These are phyloP conservation scores for Chaetodon auriga DNA, from an alignment of 2,113 vertebrate species.

Conservation along the genomic window DNA sequence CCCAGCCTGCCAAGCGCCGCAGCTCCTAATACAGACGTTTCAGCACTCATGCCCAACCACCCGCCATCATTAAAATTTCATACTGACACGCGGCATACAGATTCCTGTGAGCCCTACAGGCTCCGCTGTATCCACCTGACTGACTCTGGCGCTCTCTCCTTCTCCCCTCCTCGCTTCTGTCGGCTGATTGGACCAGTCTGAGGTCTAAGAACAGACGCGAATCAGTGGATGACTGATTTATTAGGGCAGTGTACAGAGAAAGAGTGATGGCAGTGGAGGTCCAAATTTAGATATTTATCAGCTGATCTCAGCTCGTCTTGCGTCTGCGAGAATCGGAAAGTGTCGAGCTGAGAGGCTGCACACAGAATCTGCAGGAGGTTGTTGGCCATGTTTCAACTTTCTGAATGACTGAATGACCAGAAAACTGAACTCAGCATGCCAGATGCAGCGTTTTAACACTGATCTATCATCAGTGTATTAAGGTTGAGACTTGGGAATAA, in stretches of 20 bases:
- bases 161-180: slow-evolving; percentile 13
- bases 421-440: neutral
- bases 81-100: slow-evolving; percentile 59
- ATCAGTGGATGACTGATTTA: slow-evolving; percentile 54
- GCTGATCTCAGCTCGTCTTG: slow-evolving; percentile 13
- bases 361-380: neutral
- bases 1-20: slow-evolving; percentile 66
- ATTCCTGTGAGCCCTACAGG: slow-evolving; percentile 56
- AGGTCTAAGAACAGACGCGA: slow-evolving; percentile 36
- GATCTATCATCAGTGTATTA: slow-evolving; percentile 1
- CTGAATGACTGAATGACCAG: neutral
- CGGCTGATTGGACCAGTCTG: slow-evolving; percentile 39
- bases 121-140: slow-evolving; percentile 56
- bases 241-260: slow-evolving; percentile 30
- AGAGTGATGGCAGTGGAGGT: slow-evolving; percentile 5
- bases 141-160: neutral
- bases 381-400: neutral
- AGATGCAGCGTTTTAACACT: neutral
- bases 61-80: slow-evolving; percentile 78
- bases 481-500: neutral
- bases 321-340: slow-evolving; percentile 5
- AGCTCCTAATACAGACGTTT: slow-evolving; percentile 74
- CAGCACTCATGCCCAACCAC: slow-evolving; percentile 64
- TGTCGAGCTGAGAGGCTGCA: neutral
- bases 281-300: slow-evolving; percentile 46